Evolutionary conservation across 2,797 vertebrate genomes (phyloP).

Genomic region (Pseudochirops cupreus): DNA sequence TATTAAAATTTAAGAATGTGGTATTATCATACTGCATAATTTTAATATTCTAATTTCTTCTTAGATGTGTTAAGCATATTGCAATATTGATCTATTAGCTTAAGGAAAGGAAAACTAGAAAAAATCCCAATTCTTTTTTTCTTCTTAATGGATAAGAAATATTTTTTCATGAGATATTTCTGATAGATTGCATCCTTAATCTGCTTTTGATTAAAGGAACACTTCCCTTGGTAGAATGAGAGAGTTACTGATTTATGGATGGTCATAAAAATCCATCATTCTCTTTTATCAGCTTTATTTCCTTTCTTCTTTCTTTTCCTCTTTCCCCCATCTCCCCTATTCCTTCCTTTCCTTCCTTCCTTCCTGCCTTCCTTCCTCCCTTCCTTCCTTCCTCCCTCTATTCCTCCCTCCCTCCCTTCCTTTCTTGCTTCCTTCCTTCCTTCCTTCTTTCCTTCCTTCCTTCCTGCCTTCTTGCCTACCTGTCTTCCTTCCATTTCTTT

Average conservation of each 20-base stretch:
- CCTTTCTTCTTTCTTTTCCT: too few relatives aligned
- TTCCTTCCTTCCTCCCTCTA: too few relatives aligned
- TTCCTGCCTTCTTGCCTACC: too few relatives aligned
- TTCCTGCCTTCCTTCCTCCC: too few relatives aligned
- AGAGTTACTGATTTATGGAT: not conserved
- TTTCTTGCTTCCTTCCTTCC: too few relatives aligned
- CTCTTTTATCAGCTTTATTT: not conserved
- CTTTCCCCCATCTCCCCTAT: too few relatives aligned
- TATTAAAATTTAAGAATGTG: not conserved
- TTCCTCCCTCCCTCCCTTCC: too few relatives aligned
- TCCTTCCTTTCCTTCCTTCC: too few relatives aligned
- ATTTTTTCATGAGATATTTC: not conserved
- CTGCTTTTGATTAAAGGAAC: slow-evolving; percentile 15
- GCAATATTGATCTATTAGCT: slow-evolving; percentile 33
- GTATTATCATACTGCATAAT: not conserved
- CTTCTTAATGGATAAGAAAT: slow-evolving; percentile 2
- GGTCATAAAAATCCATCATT: not conserved
- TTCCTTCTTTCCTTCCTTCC: too few relatives aligned
- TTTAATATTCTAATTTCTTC: not conserved
- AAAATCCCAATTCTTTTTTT: slow-evolving; percentile 37
- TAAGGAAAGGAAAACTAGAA: not conserved
- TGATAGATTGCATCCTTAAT: not conserved
- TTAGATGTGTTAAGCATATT: not conserved
- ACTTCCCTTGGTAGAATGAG: slow-evolving; percentile 29
- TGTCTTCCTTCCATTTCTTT: not conserved